Percentiles rank a stretch among this genome's conserved stretches.
Evolutionary conservation across 2,113 vertebrate genomes (phyloP).

Genomic region (Calyptomena viridis): DNA sequence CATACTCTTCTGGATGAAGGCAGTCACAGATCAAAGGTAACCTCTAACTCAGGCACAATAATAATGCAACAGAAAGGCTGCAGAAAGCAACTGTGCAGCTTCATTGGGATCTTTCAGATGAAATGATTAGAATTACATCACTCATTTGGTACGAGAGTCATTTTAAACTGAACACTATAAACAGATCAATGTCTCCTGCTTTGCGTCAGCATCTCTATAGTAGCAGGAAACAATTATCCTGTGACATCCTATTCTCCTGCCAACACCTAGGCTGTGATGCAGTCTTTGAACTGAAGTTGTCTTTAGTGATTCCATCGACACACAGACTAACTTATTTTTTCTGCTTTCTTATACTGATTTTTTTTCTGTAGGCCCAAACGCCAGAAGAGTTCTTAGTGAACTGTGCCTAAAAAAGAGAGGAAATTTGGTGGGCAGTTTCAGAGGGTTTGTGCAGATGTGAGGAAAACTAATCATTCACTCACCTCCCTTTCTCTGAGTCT

Average conservation of each 20-base stretch:
- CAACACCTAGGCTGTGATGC: neutral
- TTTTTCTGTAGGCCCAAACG: neutral
- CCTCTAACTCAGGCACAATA: neutral
- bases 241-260: neutral
- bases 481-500: neutral
- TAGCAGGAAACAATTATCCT: neutral
- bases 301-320: neutral
- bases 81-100: neutral
- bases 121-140: neutral
- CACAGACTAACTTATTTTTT: neutral
- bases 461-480: neutral
- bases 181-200: slow-evolving; percentile 22
- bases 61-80: neutral
- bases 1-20: neutral
- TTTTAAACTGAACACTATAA: neutral
- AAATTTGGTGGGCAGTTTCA: neutral
- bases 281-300: neutral
- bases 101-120: neutral
- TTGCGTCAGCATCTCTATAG: neutral
- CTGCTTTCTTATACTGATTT: neutral
- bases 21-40: neutral
- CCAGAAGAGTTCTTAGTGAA: neutral
- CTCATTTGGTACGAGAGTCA: neutral
- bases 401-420: neutral
- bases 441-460: neutral